These are phyloP conservation scores for Paramacrobiotus metropolitanus DNA, from an alignment of 1,140 invertebrate species.

Conservation along the genomic window DNA sequence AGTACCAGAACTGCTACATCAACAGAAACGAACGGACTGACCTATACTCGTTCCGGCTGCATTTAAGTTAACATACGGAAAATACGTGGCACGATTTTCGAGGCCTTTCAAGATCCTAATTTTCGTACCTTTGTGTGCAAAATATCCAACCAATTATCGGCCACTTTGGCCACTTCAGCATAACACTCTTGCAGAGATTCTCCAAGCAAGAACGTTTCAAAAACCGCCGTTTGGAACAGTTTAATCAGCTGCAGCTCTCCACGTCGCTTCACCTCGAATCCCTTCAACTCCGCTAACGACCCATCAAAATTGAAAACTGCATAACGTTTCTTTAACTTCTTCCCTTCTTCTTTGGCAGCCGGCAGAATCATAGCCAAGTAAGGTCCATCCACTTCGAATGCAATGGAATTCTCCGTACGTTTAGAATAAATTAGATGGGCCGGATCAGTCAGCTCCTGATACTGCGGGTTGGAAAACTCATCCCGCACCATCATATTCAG, in stretches of 20 bases:
- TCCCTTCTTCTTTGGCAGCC: slow-evolving; percentile 94
- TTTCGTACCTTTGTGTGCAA: slow-evolving; percentile 54
- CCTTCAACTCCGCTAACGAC: slow-evolving; percentile 84
- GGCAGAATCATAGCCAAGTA: slow-evolving; percentile 94
- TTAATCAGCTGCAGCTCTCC: slow-evolving; percentile 93
- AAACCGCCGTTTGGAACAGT: slow-evolving; percentile 92
- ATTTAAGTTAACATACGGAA: too few species aligned
- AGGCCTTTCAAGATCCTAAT: not conserved
- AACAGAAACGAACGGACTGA: not conserved
- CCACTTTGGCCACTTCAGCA: slow-evolving; percentile 73
- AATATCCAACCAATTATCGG: slow-evolving; percentile 95
- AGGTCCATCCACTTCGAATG: slow-evolving; percentile 93
- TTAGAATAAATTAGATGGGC: slow-evolving; percentile 45
- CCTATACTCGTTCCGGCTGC: not conserved
- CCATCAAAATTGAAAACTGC: slow-evolving; percentile 97
- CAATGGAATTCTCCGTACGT: slow-evolving; percentile 83
- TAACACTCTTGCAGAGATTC: slow-evolving; percentile 78
- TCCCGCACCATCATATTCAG: slow-evolving; percentile 89
- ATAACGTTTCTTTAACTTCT: slow-evolving; percentile 91
- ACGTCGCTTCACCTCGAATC: slow-evolving; percentile 89
- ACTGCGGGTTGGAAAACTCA: slow-evolving; percentile 86
- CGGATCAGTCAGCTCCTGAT: slow-evolving; percentile 66
- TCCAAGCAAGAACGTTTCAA: slow-evolving; percentile 80
- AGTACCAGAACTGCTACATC: too few species aligned
- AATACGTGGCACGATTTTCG: not conserved